A percentile compares a stretch with the other conserved stretches of the same genome.
phyloP scores from a whole-genome alignment of 2,888 invertebrate species.

The Oxyteleia sp. region DNA sequence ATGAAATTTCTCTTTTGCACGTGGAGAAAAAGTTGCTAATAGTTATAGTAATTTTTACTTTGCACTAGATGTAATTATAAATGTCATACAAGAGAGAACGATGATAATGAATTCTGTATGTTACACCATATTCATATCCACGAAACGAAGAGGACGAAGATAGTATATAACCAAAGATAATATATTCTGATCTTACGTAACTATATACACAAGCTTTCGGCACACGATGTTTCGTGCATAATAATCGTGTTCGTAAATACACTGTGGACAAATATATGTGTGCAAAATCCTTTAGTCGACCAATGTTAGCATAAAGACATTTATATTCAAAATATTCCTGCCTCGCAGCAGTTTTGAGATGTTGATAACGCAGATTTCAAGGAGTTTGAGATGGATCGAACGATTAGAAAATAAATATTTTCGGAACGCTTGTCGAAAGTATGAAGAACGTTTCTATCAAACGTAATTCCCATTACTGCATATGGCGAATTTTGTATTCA shows the following conservation, averaged over 20 bases:
- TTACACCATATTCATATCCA: constrained; percentile 13
- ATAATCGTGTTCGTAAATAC: constrained; percentile 34
- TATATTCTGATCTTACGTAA: constrained; percentile 38
- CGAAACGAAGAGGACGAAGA: constrained; percentile 2
- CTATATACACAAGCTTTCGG: constrained; percentile 40
- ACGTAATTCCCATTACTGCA: too few species aligned
- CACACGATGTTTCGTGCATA: constrained; percentile 37
- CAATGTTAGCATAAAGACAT: constrained; percentile 29
- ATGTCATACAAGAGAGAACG: not conserved
- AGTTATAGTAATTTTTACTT: too few species aligned
- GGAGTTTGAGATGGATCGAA: constrained; percentile 21
- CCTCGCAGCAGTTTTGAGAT: constrained; percentile 5
- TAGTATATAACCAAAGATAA: constrained; percentile 24
- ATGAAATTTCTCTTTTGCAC: too few species aligned
- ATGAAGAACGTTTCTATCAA: too few species aligned
- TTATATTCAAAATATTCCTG: constrained; percentile 29
- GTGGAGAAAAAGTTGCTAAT: too few species aligned
- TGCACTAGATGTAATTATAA: too few species aligned
- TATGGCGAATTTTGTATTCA: too few species aligned
- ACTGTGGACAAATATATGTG: constrained; percentile 14
- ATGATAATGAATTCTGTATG: not conserved
- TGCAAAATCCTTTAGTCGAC: constrained; percentile 23
- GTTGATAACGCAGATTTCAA: constrained; percentile 38
- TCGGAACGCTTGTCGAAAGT: too few species aligned
- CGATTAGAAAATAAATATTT: too few species aligned